These are phyloP conservation scores for Lamellibrachia luymesi DNA, from an alignment of 1,140 invertebrate species.

Conservation along the genomic window DNA sequence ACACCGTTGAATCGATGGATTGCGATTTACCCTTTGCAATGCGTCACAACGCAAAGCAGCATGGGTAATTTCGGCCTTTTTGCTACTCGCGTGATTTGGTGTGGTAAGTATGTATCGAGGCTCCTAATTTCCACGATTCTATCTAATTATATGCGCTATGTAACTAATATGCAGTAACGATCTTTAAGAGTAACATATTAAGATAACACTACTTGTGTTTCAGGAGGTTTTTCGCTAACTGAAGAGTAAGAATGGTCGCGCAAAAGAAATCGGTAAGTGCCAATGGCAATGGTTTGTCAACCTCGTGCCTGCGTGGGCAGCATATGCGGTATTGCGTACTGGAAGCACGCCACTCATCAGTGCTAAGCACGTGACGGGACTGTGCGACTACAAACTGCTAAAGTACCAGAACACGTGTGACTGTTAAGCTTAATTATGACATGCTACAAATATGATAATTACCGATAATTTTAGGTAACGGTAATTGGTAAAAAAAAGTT, in stretches of 20 bases:
- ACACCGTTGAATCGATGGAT: background rate
- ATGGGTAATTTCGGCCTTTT: background rate
- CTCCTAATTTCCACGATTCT: background rate
- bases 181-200: background rate
- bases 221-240: background rate
- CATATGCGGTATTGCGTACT: background rate
- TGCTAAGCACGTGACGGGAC: background rate
- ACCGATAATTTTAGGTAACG: too few species aligned
- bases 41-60: background rate
- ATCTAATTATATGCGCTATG: background rate
- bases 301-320: background rate
- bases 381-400: background rate
- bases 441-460: too few species aligned
- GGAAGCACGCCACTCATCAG: background rate
- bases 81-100: background rate
- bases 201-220: background rate
- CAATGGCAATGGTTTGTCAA: background rate
- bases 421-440: too few species aligned
- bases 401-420: too few species aligned
- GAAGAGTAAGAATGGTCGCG: constrained; percentile 35
- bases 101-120: background rate
- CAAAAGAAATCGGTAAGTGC: constrained; percentile 44
- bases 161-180: background rate
- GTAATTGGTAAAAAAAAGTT: too few species aligned
- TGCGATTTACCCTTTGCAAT: background rate